Percentiles rank a stretch among this genome's conserved stretches.
These are phyloP conservation scores for Mythimna ferrago DNA, from an alignment of 2,888 invertebrate species.

Conservation along the genomic window DNA sequence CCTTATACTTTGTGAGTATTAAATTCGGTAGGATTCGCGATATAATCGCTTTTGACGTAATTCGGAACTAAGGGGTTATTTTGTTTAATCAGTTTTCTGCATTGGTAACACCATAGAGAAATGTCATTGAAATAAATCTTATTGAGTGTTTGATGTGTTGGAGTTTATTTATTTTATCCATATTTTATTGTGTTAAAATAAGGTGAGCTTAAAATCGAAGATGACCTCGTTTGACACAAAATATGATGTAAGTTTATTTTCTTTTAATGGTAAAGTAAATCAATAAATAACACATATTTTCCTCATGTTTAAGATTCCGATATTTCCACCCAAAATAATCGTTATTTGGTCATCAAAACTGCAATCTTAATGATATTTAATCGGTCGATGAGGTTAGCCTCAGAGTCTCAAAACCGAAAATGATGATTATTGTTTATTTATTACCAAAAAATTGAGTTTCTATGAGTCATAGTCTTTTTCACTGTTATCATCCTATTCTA, in stretches of 20 bases:
- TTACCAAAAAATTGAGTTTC: background rate
- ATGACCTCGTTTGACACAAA: constrained; percentile 87
- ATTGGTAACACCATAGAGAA: constrained; percentile 32
- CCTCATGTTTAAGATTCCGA: background rate
- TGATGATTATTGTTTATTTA: background rate
- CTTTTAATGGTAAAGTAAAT: constrained; percentile 8
- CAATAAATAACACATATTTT: background rate
- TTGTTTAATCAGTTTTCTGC: constrained; percentile 18
- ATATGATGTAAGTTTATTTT: constrained; percentile 89
- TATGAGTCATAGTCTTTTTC: constrained; percentile 46
- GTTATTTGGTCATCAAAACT: constrained; percentile 28
- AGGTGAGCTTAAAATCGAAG: constrained; percentile 46
- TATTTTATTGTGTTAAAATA: constrained; percentile 61
- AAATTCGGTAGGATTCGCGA: no score
- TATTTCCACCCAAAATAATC: constrained; percentile 36
- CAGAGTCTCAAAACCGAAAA: background rate
- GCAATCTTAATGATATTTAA: background rate
- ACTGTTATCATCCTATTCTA: background rate
- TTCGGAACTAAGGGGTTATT: no score
- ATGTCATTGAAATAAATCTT: constrained; percentile 52
- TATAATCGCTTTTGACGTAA: no score
- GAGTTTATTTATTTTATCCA: constrained; percentile 72
- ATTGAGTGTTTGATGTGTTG: constrained; percentile 78
- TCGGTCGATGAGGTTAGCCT: background rate
- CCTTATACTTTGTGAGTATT: no score